These are phyloP conservation scores for Oscarella lobularis DNA, from an alignment of 37 sponge, comb jelly and placozoan genomes.

Conservation along the genomic window DNA sequence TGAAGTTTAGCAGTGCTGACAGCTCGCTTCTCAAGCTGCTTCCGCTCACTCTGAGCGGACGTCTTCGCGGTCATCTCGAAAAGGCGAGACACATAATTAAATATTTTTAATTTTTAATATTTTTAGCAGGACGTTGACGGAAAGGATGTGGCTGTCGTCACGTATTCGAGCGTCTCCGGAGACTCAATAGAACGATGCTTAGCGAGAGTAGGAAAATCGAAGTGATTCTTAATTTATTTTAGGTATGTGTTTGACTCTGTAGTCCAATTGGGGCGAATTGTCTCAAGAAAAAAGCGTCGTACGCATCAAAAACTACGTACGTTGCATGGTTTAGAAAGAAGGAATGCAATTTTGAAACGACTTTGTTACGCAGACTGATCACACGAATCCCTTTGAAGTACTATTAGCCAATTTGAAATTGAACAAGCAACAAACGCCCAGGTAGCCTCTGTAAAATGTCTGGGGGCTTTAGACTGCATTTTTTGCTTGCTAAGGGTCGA, in stretches of 20 bases:
- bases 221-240: background rate
- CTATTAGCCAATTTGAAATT: background rate
- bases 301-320: background rate
- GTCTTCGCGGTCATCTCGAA: background rate
- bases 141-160: background rate
- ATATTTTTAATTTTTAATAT: background rate
- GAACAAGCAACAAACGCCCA: conserved; percentile 1
- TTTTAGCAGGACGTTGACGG: background rate
- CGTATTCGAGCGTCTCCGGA: background rate
- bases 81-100: background rate
- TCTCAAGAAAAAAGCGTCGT: background rate
- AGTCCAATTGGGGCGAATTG: background rate
- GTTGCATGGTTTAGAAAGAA: background rate
- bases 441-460: no score
- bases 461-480: no score
- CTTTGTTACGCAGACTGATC: background rate
- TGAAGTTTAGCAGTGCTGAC: background rate
- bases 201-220: background rate
- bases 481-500: no score
- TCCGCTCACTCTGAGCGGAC: background rate
- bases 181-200: background rate
- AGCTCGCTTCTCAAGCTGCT: background rate
- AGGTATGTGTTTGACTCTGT: background rate
- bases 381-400: background rate
- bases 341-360: background rate